Base-by-base conservation (phyloP, 2,113 vertebrate species). In the Neomonachus schauinslandi region DNA sequence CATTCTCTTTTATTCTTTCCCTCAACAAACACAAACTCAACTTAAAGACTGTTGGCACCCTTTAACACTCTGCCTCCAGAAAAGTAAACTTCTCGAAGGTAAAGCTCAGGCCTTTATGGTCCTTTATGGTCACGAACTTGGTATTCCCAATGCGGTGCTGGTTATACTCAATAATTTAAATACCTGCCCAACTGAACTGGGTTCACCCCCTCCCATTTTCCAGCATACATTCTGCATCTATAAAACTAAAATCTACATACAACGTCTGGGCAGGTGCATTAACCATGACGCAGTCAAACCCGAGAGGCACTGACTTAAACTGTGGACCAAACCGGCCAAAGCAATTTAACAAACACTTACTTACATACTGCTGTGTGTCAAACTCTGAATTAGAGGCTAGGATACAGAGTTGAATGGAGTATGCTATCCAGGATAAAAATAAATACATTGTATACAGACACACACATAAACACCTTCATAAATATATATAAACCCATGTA, bases 191-290 rank as follows among this genome's bases (percentile, higher is more conserved):
- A 1, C 18, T 46, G 12, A 69, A 42, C 65, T 21, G 8, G 5
- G 28, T 7, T 0, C 21, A 3, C 2, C 1, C 15, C 2, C 2
- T 80, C 7, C n/a, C 4, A 0, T 13, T 42, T 14, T 28, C 3
- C 11, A 22, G n/a, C 19, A 13, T 3, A 13, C 13, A 5, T 2
- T 1, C 7, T 22, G 49, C n/a, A 4, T 9, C 63, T 24, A 5
- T 42, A 31, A 89, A 39, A 42, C 21, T 51, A 5, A 28, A 9
- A 16, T 39, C 21, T 8, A 7, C 14, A 2, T 31, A 4, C 26
- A 24, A 6, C 0, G 1, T 51, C 24, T 15, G 19, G 22, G 26
- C 49, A n/a, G 49, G n/a, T 1, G 19, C 53, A 24, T 1, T 14
- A 33, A 18, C 49, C 5, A 14, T 26, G 9, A n/a, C 18, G 19